Evolutionary conservation across 2,113 vertebrate species (phyloP), one percentile per base, ranked within the genome.

Genomic region (Sigmodon hispidus): DNA sequence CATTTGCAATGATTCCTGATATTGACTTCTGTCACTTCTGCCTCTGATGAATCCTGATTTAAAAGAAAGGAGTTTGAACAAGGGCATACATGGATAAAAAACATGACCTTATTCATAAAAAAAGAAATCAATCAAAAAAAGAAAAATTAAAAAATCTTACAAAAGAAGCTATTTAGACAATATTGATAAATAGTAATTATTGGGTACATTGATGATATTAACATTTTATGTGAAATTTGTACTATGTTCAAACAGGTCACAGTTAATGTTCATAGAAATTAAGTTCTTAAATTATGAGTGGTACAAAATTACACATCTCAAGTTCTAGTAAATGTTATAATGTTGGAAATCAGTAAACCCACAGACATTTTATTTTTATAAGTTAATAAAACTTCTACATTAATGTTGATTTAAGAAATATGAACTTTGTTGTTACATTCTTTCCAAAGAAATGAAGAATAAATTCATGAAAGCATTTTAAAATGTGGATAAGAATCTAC

Each of bases 351-450:
- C 93, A 43, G 1, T 67, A 59, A 95, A 83, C 17, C 7, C 63
- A 55, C 10, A 7, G 29, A 89, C 45, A 79, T 1, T 65, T 6
- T 59, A 24, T 75, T 89, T 85, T 11, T 45, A 7, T n/a, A 7
- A 93, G 1, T 87, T 83, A 29, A 26, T 89, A 94, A 77, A 93
- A 77, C 75, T 93, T 93, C 29, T 57, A 80, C 69, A 89, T 76
- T 52, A 89, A 79, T 84, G 16, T 10, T 61, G 88, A 4, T 45
- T 69, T 34, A 52, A 22, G 3, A 87, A 86, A 86, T 65, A 63
- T n/a, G 86, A 67, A 73, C 73, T 31, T 36, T 36, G 16, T 79
- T 52, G 45, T 77, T 91, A 57, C 87, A 59, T 22, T 43, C 52
- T 69, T 57, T 36, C 8, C 94, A n/a, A 67, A 7, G 13, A 4